phyloP scores from a whole-genome alignment of 2,797 vertebrate genomes.

The Halcyon chelicuti region DNA sequence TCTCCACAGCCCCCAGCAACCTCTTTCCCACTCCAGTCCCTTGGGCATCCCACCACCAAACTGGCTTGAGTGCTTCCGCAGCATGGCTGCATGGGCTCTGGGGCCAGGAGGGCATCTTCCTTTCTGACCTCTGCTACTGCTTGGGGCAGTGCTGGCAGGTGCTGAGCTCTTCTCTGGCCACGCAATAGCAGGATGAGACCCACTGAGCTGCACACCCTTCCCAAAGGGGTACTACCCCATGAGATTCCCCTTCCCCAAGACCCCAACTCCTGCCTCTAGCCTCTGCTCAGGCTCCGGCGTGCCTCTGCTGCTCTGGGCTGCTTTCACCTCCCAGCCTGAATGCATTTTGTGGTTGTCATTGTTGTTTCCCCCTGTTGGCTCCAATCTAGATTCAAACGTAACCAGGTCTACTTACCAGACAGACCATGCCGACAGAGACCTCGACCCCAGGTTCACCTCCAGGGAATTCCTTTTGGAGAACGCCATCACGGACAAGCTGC shows the following conservation, averaged over 20 bases:
- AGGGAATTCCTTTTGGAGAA: constrained; percentile 84
- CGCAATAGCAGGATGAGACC: background rate
- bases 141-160: background rate
- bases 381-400: constrained; percentile 83
- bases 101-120: background rate
- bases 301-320: background rate
- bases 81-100: constrained; percentile 45
- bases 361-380: constrained; percentile 40
- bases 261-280: background rate
- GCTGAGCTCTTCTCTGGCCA: constrained; percentile 13
- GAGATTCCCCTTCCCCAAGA: background rate
- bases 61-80: background rate
- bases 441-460: constrained; percentile 66
- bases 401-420: constrained; percentile 79
- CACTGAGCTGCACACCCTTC: background rate
- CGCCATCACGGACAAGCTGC: constrained; percentile 87
- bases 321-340: background rate
- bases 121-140: constrained; percentile 29
- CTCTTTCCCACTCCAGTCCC: background rate
- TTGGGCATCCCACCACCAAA: background rate
- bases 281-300: constrained; percentile 8
- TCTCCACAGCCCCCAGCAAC: background rate
- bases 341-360: constrained; percentile 59
- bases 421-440: constrained; percentile 75
- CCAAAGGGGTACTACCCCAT: background rate